Conservation (phyloP, 1,140 invertebrate species). For the Pseudobourletiella spinata region DNA sequence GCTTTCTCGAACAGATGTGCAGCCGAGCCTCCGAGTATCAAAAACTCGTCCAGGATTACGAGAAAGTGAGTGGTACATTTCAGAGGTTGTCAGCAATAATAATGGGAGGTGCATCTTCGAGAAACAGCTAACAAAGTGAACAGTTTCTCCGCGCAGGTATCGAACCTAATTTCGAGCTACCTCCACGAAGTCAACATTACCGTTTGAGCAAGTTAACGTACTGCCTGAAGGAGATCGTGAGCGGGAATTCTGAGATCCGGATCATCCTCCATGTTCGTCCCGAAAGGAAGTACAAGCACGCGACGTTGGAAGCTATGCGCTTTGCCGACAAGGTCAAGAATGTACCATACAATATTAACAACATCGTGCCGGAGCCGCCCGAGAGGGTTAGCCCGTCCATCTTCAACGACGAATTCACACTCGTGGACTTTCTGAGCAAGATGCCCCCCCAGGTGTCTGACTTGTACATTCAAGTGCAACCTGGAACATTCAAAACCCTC, state of each 20-base stretch:
- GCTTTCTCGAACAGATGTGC: slow-evolving; percentile 24
- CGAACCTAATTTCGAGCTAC: not conserved
- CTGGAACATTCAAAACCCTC: not conserved
- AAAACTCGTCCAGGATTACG: slow-evolving; percentile 5
- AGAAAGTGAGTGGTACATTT: slow-evolving; percentile 1
- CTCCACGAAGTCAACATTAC: slow-evolving; percentile 9
- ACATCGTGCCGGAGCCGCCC: too few relatives aligned
- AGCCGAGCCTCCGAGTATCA: slow-evolving; percentile 5
- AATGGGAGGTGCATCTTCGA: too few relatives aligned
- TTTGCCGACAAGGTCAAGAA: slow-evolving; percentile 14
- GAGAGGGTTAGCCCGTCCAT: not conserved
- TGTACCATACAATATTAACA: not conserved
- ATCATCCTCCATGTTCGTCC: slow-evolving; percentile 24
- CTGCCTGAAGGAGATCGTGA: slow-evolving; percentile 27
- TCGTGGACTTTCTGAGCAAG: not conserved
- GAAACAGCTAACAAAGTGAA: too few relatives aligned
- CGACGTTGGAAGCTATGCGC: slow-evolving; percentile 12
- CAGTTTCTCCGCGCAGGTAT: not conserved
- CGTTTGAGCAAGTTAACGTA: slow-evolving; percentile 23
- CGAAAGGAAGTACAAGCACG: slow-evolving; percentile 6
- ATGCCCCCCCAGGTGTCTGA: not conserved
- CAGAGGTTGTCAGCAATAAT: too few relatives aligned
- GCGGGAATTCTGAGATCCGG: slow-evolving; percentile 13
- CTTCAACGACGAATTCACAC: not conserved
- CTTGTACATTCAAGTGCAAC: not conserved